phyloP scores from a whole-genome alignment of 2,888 invertebrate species.

The Hirtodrosophila alboralis region DNA sequence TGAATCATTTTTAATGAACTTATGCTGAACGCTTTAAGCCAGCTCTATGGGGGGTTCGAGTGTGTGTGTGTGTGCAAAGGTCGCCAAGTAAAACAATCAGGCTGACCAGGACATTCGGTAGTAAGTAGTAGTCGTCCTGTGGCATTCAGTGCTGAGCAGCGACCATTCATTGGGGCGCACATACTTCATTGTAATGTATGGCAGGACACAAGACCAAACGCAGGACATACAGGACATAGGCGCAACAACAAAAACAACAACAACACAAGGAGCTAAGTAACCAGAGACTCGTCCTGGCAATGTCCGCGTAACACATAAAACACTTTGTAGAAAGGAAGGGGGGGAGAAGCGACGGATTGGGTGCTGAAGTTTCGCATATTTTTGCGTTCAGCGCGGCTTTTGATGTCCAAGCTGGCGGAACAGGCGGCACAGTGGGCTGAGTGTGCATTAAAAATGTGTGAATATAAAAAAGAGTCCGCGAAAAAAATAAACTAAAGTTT shows the following conservation, averaged over 20 bases:
- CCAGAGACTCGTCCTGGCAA: conserved; percentile 34
- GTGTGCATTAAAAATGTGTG: background rate
- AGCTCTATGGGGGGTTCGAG: conserved; percentile 23
- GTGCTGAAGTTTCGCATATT: conserved; percentile 72
- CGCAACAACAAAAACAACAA: conserved; percentile 41
- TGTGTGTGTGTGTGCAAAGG: conserved; percentile 51
- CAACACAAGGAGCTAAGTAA: conserved; percentile 35
- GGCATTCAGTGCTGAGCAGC: conserved; percentile 24
- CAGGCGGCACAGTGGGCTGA: conserved; percentile 45
- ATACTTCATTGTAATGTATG: conserved; percentile 79
- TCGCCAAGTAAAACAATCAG: conserved; percentile 70
- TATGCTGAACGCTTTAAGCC: conserved; percentile 17
- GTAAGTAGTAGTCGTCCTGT: conserved; percentile 14
- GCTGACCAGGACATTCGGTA: conserved; percentile 29
- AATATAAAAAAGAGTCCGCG: background rate
- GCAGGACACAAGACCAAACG: conserved; percentile 45
- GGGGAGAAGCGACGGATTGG: background rate
- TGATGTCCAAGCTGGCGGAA: conserved; percentile 53
- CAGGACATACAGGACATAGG: conserved; percentile 41
- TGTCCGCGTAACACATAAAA: conserved; percentile 74
- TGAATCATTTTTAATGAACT: too few species aligned
- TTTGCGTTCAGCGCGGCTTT: conserved; percentile 67
- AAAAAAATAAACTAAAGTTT: background rate
- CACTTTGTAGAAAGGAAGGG: conserved; percentile 39
- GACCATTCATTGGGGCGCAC: conserved; percentile 68